Evolutionary conservation across 37 sponge, comb jelly and placozoan genomes (phyloP).

Genomic region (Halisarca cf. caerulea): DNA sequence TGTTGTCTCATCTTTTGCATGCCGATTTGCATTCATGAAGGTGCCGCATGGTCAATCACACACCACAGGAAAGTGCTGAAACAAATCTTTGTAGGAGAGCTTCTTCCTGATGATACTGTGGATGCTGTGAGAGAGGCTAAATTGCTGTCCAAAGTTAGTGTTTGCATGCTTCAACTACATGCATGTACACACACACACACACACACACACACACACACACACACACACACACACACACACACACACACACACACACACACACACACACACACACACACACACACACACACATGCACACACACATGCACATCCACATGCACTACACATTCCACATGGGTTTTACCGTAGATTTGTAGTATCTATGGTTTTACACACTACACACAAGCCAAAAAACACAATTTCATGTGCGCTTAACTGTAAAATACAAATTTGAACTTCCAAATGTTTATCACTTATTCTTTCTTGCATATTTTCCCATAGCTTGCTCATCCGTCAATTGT

Average conservation of each 20-base stretch:
- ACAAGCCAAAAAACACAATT: too few relatives aligned
- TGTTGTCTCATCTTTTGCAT: not conserved
- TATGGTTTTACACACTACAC: not conserved
- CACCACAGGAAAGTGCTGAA: conserved; percentile 80
- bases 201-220: not conserved
- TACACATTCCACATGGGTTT: too few relatives aligned
- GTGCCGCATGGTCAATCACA: not conserved
- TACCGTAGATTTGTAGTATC: not conserved
- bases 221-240: conserved; percentile 31
- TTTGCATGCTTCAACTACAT: too few relatives aligned
- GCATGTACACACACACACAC: conserved; percentile 36
- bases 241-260: conserved; percentile 31
- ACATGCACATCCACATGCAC: not conserved
- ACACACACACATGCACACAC: conserved; percentile 29
- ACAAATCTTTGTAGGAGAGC: conserved; percentile 72
- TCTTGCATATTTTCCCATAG: conserved; percentile 48
- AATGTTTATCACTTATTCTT: too few relatives aligned
- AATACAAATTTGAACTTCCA: too few relatives aligned
- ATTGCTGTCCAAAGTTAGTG: conserved; percentile 70
- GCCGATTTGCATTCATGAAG: not conserved
- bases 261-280: conserved; percentile 20
- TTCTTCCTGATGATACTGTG: conserved; percentile 83
- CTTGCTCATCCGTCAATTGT: conserved; percentile 95
- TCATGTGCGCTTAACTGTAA: too few relatives aligned
- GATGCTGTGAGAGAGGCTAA: conserved; percentile 87